These are phyloP conservation scores for Hirtodrosophila cameraria DNA, from an alignment of 2,888 invertebrate genomes.

Conservation along the genomic window DNA sequence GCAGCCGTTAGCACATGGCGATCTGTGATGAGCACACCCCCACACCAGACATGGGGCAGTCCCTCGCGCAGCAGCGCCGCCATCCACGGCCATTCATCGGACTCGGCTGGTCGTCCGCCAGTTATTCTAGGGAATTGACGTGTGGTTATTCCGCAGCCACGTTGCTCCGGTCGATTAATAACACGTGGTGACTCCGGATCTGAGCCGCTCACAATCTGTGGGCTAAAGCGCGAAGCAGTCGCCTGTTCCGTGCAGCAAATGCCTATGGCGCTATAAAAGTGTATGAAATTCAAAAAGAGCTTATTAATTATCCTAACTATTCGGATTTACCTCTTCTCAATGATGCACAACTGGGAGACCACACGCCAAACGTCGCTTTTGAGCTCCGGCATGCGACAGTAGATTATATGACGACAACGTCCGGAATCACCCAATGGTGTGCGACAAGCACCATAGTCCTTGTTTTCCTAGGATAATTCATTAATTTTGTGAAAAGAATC, in stretches of 20 bases:
- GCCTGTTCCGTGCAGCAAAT: constrained; percentile 89
- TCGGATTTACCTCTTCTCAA: constrained; percentile 85
- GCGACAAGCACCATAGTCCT: constrained; percentile 86
- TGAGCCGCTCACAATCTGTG: constrained; percentile 65
- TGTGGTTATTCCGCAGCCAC: constrained; percentile 84
- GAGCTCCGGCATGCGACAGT: constrained; percentile 87
- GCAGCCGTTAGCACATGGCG: constrained; percentile 88
- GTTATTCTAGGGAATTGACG: constrained; percentile 85
- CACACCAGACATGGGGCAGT: constrained; percentile 88
- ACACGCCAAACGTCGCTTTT: constrained; percentile 86
- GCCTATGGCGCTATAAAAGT: constrained; percentile 86
- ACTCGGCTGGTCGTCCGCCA: constrained; percentile 87
- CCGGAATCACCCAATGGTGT: constrained; percentile 87
- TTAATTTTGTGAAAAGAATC: no score
- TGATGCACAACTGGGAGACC: constrained; percentile 89
- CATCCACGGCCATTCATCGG: constrained; percentile 93
- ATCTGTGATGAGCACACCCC: constrained; percentile 90
- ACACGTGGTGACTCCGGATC: constrained; percentile 58
- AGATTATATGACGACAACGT: constrained; percentile 87
- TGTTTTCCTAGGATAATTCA: constrained; percentile 88
- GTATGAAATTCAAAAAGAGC: neutral
- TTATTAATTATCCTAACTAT: neutral
- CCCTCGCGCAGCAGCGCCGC: constrained; percentile 89
- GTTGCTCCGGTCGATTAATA: constrained; percentile 78
- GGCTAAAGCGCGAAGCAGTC: constrained; percentile 64